phyloP scores from a whole-genome alignment of 2,113 vertebrate genomes.

The Balaenoptera acutorostrata region DNA sequence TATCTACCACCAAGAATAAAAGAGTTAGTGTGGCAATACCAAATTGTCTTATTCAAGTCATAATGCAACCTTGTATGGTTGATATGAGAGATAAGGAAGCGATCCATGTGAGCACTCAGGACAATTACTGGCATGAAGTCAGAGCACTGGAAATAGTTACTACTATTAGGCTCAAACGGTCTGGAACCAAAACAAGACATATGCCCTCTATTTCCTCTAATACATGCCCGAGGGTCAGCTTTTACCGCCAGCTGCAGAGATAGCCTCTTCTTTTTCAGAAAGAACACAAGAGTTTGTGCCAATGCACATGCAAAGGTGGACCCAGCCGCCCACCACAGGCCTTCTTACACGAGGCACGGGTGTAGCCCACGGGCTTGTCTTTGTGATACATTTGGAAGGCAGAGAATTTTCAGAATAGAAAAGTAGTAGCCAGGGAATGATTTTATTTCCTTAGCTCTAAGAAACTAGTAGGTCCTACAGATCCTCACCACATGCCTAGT shows the following conservation, averaged over 20 bases:
- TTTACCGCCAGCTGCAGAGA: neutral
- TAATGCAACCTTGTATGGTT: neutral
- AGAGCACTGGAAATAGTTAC: neutral
- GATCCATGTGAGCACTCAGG: neutral
- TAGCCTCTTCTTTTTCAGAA: neutral
- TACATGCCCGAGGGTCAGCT: neutral
- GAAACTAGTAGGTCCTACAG: neutral
- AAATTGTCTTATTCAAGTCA: neutral
- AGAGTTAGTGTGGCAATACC: neutral
- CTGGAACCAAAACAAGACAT: neutral
- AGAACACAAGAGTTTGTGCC: neutral
- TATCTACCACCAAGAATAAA: neutral
- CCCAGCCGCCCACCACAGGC: no score
- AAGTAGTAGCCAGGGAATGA: neutral
- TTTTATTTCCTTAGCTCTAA: neutral
- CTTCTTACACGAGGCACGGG: neutral
- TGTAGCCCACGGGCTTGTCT: accelerated
- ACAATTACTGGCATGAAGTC: neutral
- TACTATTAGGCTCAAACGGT: neutral
- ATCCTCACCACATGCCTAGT: neutral
- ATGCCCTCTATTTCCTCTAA: neutral
- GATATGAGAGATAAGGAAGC: neutral
- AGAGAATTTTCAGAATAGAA: neutral
- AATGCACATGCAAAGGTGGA: neutral
- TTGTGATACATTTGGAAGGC: neutral